These are phyloP conservation scores for Chondrilla cf. caribensis DNA, from an alignment of 37 sponge, comb jelly and placozoan species.

Conservation along the genomic window DNA sequence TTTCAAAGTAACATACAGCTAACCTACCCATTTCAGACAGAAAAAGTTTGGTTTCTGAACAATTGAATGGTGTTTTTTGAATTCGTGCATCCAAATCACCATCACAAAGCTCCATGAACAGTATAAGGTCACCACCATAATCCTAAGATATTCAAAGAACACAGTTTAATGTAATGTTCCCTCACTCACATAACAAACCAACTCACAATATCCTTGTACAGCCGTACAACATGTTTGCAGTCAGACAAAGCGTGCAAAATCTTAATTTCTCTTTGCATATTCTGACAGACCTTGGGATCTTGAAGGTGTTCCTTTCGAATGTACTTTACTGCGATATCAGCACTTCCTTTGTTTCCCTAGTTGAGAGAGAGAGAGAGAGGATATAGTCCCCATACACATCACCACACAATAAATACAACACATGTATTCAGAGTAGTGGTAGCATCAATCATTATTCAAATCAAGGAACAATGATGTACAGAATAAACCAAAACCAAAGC, in stretches of 20 bases:
- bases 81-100: conserved; percentile 80
- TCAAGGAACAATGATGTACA: too few relatives aligned
- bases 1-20: background rate
- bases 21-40: conserved; percentile 70
- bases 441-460: too few relatives aligned
- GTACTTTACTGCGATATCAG: conserved; percentile 76
- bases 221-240: conserved; percentile 73
- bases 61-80: conserved; percentile 68
- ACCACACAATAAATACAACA: background rate
- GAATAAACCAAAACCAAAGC: too few relatives aligned
- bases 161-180: too few relatives aligned
- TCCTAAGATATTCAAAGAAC: background rate
- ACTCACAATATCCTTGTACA: conserved; percentile 62
- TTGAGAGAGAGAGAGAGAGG: background rate
- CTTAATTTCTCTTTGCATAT: conserved; percentile 80
- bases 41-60: conserved; percentile 54
- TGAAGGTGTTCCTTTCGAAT: conserved; percentile 63
- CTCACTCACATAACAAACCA: too few relatives aligned
- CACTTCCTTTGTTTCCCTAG: conserved; percentile 27
- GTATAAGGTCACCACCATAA: conserved; percentile 42
- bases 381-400: background rate
- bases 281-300: conserved; percentile 82
- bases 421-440: background rate
- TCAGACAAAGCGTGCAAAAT: conserved; percentile 56
- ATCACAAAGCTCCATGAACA: conserved; percentile 92